Base-by-base conservation (phyloP, 35 echinoderm and acorn worm genomes). In the Apostichopus japonicus region DNA sequence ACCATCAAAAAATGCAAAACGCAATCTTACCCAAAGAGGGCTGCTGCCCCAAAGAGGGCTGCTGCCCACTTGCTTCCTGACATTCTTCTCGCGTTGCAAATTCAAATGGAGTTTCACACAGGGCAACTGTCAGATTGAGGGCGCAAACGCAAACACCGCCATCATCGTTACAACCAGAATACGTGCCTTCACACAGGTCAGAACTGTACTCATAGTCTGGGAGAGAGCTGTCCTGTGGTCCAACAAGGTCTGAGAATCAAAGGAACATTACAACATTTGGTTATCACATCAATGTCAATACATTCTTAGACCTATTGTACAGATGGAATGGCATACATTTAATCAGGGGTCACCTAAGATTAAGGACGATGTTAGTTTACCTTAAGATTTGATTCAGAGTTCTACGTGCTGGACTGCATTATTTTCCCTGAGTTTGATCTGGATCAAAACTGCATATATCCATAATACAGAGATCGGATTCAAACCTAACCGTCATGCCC, bases 81-180 rank as follows among this genome's bases (percentile, higher is more conserved):
- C 81, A 84, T 22, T 84, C 81, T 10, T n/a, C 81, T 57, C 6
- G 81, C 1, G n/a, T 57, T 57, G 56, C 54, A 58, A 84, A 84
- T 15, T 84, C 81, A 84, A 84, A 84, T 0, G 81, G 81, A 58
- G 24, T 84, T n/a, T 84, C 81, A 24, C 81, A 84, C 81, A 84
- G 10, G 9, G 81, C 56, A 55, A 84, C 81, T 23, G 81, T 84
- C 1, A 84, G 81, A 51, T 84, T 84, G 53, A 58, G n/a, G 15
- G 81, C 81, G 23, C 81, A 84, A 11, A 84, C 81, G 24, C 81
- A 84, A 84, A 84, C 81, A 19, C 55, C 81, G n/a, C 56, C 56
- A 57, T 22, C 81, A 58, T 57, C n/a, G 81, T 84, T 84, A 84
- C 81, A 84, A 19, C 81, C 81, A 8, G 81, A 84, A n/a, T 57